These are phyloP conservation scores for Podiceps cristatus DNA, from an alignment of 2,113 vertebrate species.

Conservation along the genomic window DNA sequence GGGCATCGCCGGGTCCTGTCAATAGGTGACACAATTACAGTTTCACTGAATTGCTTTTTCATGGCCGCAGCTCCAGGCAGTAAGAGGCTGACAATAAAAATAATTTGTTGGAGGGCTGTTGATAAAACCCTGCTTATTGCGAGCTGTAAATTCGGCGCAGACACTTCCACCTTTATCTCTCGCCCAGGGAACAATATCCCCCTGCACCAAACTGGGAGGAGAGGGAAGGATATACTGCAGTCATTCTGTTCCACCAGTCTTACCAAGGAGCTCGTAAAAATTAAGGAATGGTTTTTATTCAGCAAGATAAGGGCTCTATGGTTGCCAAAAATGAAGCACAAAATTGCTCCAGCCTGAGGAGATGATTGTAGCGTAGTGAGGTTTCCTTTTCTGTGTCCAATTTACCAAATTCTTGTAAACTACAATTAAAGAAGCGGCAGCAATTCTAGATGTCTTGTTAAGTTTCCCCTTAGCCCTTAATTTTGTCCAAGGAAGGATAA, in stretches of 20 bases:
- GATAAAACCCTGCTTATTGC: conserved; percentile 68
- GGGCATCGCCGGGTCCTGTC: fast-evolving
- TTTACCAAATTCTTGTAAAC: conserved; percentile 72
- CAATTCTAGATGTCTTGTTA: conserved; percentile 39
- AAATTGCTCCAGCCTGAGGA: conserved; percentile 51
- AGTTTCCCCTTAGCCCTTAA: conserved; percentile 32
- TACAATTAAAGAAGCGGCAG: conserved; percentile 35
- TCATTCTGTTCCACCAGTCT: background rate
- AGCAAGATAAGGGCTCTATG: conserved; percentile 51
- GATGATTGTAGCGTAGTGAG: background rate
- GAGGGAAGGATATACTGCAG: background rate
- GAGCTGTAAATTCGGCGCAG: conserved; percentile 68
- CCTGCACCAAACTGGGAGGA: background rate
- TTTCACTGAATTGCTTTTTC: background rate
- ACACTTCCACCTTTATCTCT: conserved; percentile 48
- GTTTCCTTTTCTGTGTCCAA: conserved; percentile 62
- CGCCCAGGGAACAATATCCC: conserved; percentile 56
- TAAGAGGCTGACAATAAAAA: conserved; percentile 50
- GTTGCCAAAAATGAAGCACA: conserved; percentile 31
- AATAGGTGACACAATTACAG: background rate
- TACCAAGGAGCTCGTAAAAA: conserved; percentile 38
- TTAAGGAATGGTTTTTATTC: conserved; percentile 54
- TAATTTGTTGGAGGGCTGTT: conserved; percentile 58
- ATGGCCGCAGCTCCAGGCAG: background rate
- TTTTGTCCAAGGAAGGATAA: conserved; percentile 39